phyloP scores from a whole-genome alignment of 1,140 invertebrate species.

The Cephus cinctus region DNA sequence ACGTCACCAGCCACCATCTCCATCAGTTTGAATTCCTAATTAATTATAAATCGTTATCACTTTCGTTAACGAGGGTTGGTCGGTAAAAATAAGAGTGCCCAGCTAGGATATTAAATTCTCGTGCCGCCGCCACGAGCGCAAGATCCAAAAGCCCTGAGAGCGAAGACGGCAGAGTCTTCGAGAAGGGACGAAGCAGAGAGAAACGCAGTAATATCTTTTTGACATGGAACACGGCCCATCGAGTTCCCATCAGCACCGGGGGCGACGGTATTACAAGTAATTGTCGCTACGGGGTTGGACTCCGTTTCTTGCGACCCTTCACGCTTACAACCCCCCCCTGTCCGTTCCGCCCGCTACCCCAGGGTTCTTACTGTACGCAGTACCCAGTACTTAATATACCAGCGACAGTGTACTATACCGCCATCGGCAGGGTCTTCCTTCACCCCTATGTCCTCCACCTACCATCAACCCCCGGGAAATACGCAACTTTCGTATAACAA shows the following conservation, averaged over 20 bases:
- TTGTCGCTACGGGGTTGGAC: conserved; percentile 37
- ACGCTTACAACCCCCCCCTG: too few species aligned
- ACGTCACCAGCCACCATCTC: conserved; percentile 33
- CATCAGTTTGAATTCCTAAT: conserved; percentile 39
- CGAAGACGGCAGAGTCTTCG: conserved; percentile 2
- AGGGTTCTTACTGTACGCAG: too few species aligned
- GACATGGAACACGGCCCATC: conserved; percentile 34
- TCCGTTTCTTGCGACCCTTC: too few species aligned
- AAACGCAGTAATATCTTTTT: conserved; percentile 37
- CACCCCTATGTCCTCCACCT: conserved; percentile 14
- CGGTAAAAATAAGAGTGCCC: neutral
- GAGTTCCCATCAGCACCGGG: conserved; percentile 34
- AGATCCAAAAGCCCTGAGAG: neutral
- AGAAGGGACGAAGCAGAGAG: conserved; percentile 10
- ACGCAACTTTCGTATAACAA: conserved; percentile 41
- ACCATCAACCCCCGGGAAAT: conserved; percentile 13
- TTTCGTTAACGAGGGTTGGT: conserved; percentile 4
- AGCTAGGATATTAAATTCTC: neutral
- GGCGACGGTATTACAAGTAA: conserved; percentile 46
- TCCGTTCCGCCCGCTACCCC: too few species aligned
- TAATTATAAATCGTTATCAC: conserved; percentile 40
- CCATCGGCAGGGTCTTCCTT: too few species aligned
- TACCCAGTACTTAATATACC: too few species aligned
- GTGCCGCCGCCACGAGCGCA: conserved; percentile 1
- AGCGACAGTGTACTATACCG: too few species aligned